Evolutionary conservation across 2,888 invertebrate species (phyloP), one percentile per base, ranked within the genome.

Genomic region (Cecidostiba fungosa): DNA sequence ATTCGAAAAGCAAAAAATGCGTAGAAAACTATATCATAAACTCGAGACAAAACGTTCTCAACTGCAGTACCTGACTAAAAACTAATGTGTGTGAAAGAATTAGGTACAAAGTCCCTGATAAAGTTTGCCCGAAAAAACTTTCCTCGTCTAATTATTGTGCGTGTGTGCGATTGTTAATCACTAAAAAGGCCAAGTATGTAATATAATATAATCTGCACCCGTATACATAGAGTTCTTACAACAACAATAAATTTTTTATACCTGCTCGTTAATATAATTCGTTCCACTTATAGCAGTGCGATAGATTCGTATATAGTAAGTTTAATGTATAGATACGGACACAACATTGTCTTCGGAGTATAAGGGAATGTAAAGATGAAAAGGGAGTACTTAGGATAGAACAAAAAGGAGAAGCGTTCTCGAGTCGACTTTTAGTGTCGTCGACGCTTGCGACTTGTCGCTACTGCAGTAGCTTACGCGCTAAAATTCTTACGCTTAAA

Each of bases 201-300:
- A n/a, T 29, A n/a, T 50, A 36, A n/a, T 62, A n/a, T 50, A 36
- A n/a, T 62, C 43, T 47, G 59, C 59, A 62, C 73, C 69, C 39
- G 47, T 84, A 73, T n/a, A 59, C 54, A n/a, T 59, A 59, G n/a
- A 59, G 32, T 84, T 47, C n/a, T 59, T n/a, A n/a, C 54, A 84
- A 84, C 73, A 69, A 82, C 47, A 77, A 82, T n/a, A 59, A 59
- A 59, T 59, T 59, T 76, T 69, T 82, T 76, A n/a, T n/a, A 82
- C 74, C 69, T 43, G 39, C 39, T 39, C 62, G 16, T 59, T 29
- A 8, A 36, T 78, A 12, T 23, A 79, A 79, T 70, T 79, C 50
- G 54, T 50, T 79, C 6, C 66, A n/a, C 50, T 79, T 70, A 23
- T 36, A 62, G n/a, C n/a, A 26, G 10, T 62, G 36, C 36, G 39